Conservation (phyloP, 2,797 vertebrate genomes). For the Psittacula derbiana region DNA sequence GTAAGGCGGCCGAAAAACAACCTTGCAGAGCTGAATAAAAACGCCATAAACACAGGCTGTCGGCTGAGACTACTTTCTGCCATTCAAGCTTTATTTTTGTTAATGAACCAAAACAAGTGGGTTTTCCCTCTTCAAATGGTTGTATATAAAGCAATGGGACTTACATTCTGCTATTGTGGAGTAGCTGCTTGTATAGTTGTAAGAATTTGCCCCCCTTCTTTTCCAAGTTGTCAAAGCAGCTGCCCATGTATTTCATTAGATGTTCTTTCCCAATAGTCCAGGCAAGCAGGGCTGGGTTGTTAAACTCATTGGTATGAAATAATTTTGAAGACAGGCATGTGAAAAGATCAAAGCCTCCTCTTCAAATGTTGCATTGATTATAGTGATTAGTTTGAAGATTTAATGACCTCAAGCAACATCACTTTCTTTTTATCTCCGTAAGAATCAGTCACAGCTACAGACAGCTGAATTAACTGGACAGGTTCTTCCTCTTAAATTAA, state of each 20-base stretch:
- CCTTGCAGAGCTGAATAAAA: conserved; percentile 31
- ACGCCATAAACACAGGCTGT: neutral
- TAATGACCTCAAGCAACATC: neutral
- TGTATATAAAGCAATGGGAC: conserved; percentile 56
- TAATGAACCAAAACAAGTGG: conserved; percentile 47
- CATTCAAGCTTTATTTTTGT: conserved; percentile 59
- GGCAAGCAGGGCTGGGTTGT: neutral
- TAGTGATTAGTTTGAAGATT: neutral
- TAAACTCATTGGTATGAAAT: conserved; percentile 16
- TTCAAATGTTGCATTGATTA: neutral
- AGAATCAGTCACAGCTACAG: neutral
- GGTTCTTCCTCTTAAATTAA: neutral
- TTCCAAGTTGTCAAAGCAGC: conserved; percentile 41
- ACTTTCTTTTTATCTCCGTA: neutral
- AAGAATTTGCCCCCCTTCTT: conserved; percentile 36
- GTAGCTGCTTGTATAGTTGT: conserved; percentile 52
- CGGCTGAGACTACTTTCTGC: conserved; percentile 24
- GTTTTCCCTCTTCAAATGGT: conserved; percentile 19
- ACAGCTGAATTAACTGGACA: neutral
- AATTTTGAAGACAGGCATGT: neutral
- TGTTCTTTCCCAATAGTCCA: conserved; percentile 19
- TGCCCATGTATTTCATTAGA: conserved; percentile 24
- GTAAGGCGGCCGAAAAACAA: neutral
- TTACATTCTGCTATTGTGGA: conserved; percentile 56
- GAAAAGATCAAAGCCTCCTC: conserved; percentile 37